Evolutionary conservation across 1,140 invertebrate genomes (phyloP).

Genomic region (Drosophila grimshawi): DNA sequence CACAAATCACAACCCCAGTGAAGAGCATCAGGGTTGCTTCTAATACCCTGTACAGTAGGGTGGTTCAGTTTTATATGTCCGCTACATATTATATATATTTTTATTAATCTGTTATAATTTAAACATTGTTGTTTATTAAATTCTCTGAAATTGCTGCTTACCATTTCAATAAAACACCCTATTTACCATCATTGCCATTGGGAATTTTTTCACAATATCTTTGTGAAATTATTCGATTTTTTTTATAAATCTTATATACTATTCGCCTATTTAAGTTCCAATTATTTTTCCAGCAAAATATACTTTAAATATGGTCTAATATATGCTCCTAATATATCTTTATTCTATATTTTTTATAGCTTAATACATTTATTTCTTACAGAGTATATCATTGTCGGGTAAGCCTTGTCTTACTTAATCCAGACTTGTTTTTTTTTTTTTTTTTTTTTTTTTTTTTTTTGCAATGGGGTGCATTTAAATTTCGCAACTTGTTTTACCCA

Average conservation of each 20-base stretch:
- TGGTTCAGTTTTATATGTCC: background rate
- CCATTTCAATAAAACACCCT: too few relatives aligned
- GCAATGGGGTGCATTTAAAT: conserved; percentile 47
- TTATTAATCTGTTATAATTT: background rate
- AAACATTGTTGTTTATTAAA: too few relatives aligned
- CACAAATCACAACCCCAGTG: conserved; percentile 52
- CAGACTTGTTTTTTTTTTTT: conserved; percentile 12
- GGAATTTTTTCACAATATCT: too few relatives aligned
- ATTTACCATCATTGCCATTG: too few relatives aligned
- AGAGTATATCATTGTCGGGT: conserved; percentile 10
- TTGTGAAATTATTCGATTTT: too few relatives aligned
- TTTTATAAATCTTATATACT: too few relatives aligned
- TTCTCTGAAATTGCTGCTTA: too few relatives aligned
- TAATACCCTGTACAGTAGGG: conserved; percentile 21
- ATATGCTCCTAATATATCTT: too few relatives aligned
- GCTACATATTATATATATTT: background rate
- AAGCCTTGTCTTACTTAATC: background rate
- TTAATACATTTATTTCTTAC: background rate
- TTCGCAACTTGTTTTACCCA: conserved; percentile 82
- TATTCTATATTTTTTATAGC: too few relatives aligned
- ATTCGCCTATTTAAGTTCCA: too few relatives aligned
- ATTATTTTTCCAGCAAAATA: too few relatives aligned
- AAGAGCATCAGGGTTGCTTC: conserved; percentile 51
- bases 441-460: conserved; percentile 18
- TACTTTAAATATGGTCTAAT: too few relatives aligned